Conservation (phyloP, 2,888 invertebrate species). For the Smittia aterrima region DNA sequence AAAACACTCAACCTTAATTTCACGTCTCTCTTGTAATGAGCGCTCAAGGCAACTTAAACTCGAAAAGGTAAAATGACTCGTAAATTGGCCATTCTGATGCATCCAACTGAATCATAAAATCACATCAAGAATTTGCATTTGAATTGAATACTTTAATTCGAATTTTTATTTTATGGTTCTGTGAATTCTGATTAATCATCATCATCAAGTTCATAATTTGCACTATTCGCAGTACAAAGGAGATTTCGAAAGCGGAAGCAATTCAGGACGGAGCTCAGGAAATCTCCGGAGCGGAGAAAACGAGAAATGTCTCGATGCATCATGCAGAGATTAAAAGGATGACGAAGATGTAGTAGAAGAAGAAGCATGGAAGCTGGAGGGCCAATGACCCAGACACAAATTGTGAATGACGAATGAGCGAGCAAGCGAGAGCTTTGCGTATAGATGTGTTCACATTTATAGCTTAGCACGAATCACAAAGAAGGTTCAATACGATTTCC, state of each 20-base stretch:
- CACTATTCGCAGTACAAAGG: too few relatives aligned
- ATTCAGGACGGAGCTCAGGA: not conserved
- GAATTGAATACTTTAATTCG: not conserved
- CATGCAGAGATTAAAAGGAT: not conserved
- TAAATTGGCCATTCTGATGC: constrained; percentile 18
- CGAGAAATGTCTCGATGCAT: not conserved
- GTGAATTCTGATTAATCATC: not conserved
- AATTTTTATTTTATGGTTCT: constrained; percentile 10
- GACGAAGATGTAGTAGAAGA: not conserved
- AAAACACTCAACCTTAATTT: not conserved
- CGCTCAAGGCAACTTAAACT: not conserved
- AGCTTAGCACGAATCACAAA: constrained; percentile 9
- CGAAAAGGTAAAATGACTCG: not conserved
- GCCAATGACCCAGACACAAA: not conserved
- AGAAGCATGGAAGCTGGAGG: not conserved
- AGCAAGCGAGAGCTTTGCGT: not conserved
- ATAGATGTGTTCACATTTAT: not conserved
- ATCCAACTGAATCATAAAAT: constrained; percentile 24
- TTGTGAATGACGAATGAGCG: not conserved
- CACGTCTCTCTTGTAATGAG: not conserved
- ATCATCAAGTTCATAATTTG: constrained; percentile 20
- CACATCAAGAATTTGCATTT: constrained; percentile 21
- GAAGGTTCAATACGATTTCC: constrained; percentile 29
- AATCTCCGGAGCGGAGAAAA: not conserved
- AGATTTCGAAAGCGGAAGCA: not conserved